Evolutionary conservation across 2,113 vertebrate species (phyloP).

Genomic region (Ammodytes marinus): DNA sequence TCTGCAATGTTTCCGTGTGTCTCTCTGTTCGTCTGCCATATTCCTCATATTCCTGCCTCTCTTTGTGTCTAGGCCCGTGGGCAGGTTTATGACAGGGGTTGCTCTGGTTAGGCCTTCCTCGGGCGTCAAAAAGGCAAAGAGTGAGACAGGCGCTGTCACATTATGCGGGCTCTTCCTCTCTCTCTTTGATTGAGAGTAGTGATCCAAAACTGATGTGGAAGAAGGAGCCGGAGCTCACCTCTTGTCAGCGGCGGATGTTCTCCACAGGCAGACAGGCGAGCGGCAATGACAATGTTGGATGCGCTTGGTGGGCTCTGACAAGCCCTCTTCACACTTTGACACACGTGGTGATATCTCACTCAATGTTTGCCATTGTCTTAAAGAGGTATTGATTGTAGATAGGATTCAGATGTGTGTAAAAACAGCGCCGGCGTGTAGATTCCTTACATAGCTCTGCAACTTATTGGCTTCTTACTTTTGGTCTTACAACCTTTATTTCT

Average conservation of each 20-base stretch:
- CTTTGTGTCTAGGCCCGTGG: conserved; percentile 76
- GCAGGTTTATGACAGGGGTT: conserved; percentile 75
- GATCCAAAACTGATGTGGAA: conserved; percentile 87
- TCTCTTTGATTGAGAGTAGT: conserved; percentile 86
- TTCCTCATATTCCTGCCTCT: conserved; percentile 65
- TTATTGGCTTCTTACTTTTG: neutral
- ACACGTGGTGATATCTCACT: conserved; percentile 79
- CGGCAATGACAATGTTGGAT: conserved; percentile 83
- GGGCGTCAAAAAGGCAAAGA: conserved; percentile 73
- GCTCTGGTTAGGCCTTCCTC: conserved; percentile 68
- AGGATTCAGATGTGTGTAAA: conserved; percentile 13
- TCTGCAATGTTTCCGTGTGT: conserved; percentile 33
- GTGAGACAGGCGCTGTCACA: conserved; percentile 84
- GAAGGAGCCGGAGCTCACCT: conserved; percentile 78
- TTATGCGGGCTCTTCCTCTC: conserved; percentile 77
- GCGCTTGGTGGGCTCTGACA: conserved; percentile 81
- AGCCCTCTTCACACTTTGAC: conserved; percentile 70
- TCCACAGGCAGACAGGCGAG: conserved; percentile 75
- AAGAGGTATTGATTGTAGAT: conserved; percentile 40
- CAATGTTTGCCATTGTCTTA: conserved; percentile 69
- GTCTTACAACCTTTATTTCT: neutral
- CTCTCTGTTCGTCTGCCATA: conserved; percentile 51
- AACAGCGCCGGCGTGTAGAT: neutral
- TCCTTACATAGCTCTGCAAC: conserved; percentile 1
- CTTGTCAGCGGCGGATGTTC: conserved; percentile 77